phyloP scores from a whole-genome alignment of 1,140 invertebrate genomes.

The Drosophila triauraria region DNA sequence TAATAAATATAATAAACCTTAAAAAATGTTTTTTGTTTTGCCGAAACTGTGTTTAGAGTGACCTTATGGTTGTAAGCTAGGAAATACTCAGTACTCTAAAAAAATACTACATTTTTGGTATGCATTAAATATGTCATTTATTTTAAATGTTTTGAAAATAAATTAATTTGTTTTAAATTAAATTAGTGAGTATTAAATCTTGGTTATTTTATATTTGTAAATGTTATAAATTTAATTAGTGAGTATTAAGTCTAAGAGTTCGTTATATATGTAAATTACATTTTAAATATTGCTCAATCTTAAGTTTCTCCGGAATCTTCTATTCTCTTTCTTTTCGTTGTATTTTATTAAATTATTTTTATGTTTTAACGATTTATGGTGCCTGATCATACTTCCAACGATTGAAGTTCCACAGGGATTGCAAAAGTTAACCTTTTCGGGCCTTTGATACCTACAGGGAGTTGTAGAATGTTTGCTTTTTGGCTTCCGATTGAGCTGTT shows the following conservation, averaged over 20 bases:
- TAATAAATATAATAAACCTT: constrained; percentile 6
- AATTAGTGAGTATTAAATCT: too few relatives aligned
- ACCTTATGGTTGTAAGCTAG: neutral
- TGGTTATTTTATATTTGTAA: neutral
- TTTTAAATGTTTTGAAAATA: neutral
- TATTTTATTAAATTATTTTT: constrained; percentile 4
- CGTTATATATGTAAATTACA: neutral
- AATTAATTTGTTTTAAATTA: neutral
- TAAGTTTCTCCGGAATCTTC: neutral
- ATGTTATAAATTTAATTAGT: neutral
- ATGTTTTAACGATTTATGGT: constrained; percentile 15
- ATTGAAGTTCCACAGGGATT: constrained; percentile 16
- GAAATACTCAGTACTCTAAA: neutral
- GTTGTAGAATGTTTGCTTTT: neutral
- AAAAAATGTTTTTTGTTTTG: constrained; percentile 47
- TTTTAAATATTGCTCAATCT: constrained; percentile 1
- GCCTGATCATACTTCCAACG: constrained; percentile 13
- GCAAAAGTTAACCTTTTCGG: constrained; percentile 11
- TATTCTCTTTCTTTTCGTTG: neutral
- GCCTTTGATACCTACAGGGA: neutral
- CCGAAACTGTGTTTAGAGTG: constrained; percentile 15
- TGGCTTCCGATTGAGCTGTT: neutral
- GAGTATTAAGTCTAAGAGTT: constrained; percentile 34
- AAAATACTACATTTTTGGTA: constrained; percentile 2
- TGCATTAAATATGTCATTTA: neutral